Evolutionary conservation across 2,797 vertebrate genomes (phyloP).

Genomic region (Fistularia commersonii): DNA sequence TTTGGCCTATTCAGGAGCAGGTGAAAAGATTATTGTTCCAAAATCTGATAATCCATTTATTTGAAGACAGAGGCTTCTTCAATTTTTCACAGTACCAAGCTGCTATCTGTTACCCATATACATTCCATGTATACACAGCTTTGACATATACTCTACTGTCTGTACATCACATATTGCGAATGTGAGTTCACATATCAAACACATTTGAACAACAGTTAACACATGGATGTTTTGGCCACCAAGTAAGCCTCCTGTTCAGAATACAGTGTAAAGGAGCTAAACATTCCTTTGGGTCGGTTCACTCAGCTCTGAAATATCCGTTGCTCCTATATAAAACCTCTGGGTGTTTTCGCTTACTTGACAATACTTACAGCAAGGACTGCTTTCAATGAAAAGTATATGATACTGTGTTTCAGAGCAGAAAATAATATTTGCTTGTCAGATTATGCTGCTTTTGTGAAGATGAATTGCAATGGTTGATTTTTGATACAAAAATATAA

Average conservation of each 20-base stretch:
- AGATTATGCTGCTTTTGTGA: slow-evolving; percentile 30
- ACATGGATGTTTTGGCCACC: slow-evolving; percentile 57
- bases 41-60: slow-evolving; percentile 78
- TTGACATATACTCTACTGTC: slow-evolving; percentile 7
- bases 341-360: slow-evolving; percentile 56
- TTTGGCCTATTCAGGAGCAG: slow-evolving; percentile 49
- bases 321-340: slow-evolving; percentile 66
- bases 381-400: slow-evolving; percentile 58
- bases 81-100: slow-evolving; percentile 62
- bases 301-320: slow-evolving; percentile 71
- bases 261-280: slow-evolving; percentile 51
- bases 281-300: slow-evolving; percentile 62
- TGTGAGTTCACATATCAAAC: slow-evolving; percentile 8
- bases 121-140: slow-evolving; percentile 11
- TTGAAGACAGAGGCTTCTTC: slow-evolving; percentile 64
- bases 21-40: slow-evolving; percentile 48
- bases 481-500: background rate
- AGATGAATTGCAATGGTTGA: slow-evolving; percentile 3
- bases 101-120: slow-evolving; percentile 13
- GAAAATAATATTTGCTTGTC: slow-evolving; percentile 8
- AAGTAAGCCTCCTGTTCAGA: slow-evolving; percentile 47
- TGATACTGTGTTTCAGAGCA: slow-evolving; percentile 8
- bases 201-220: slow-evolving; percentile 30
- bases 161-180: slow-evolving; percentile 8
- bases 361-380: slow-evolving; percentile 45